Percentiles rank a stretch among this genome's conserved stretches.
These are phyloP conservation scores for Didymodactylos carnosus DNA, from an alignment of 2,888 invertebrate species.

Conservation along the genomic window DNA sequence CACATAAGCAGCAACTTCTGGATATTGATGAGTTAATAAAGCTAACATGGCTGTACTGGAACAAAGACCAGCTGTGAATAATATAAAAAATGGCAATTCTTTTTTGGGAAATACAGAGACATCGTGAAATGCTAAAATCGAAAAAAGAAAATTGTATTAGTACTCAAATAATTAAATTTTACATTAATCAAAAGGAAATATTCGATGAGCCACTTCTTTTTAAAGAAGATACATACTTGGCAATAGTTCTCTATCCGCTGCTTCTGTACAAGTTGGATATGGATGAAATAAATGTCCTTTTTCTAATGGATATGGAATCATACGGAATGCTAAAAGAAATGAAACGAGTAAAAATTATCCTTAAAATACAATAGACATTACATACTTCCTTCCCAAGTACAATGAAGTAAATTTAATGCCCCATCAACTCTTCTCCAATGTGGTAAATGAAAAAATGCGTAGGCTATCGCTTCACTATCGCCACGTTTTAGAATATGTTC, in stretches of 20 bases:
- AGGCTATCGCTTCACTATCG: constrained; percentile 85
- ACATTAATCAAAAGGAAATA: no score
- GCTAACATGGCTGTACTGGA: constrained; percentile 72
- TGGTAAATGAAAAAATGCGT: constrained; percentile 77
- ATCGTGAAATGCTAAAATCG: constrained; percentile 52
- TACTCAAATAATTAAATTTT: no score
- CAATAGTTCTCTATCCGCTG: constrained; percentile 68
- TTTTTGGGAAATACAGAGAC: constrained; percentile 79
- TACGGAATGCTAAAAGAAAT: no score
- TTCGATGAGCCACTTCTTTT: constrained; percentile 8
- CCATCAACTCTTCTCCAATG: constrained; percentile 92
- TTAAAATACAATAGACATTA: no score
- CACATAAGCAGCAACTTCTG: constrained; percentile 63
- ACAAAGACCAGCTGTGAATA: constrained; percentile 73
- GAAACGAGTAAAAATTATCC: no score
- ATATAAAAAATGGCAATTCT: constrained; percentile 69
- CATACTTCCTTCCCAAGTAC: constrained; percentile 85
- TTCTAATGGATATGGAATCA: constrained; percentile 70
- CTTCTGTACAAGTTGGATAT: constrained; percentile 74
- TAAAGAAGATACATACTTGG: no score
- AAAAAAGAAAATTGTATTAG: constrained; percentile 6
- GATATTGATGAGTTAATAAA: constrained; percentile 69
- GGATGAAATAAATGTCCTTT: constrained; percentile 73
- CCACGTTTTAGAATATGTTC: constrained; percentile 88
- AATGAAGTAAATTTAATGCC: constrained; percentile 68